These are phyloP conservation scores for Turdus rufiventris DNA, from an alignment of 2,113 vertebrate species.

Conservation along the genomic window DNA sequence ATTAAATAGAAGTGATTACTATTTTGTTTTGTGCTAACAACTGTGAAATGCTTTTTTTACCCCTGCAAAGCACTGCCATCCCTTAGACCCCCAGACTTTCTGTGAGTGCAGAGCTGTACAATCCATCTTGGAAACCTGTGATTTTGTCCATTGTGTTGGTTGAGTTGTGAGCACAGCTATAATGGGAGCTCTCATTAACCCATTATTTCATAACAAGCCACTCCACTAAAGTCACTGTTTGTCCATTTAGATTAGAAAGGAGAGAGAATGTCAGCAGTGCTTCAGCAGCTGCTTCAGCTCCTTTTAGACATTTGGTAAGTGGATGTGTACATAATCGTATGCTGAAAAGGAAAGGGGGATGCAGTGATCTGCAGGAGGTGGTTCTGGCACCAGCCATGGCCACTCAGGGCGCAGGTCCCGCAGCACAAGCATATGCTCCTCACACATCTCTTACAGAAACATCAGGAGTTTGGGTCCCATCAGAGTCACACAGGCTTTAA, in stretches of 20 bases:
- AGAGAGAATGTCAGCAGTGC: not conserved
- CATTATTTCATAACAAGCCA: not conserved
- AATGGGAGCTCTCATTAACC: not conserved
- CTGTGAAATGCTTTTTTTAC: not conserved
- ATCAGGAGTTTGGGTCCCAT: not conserved
- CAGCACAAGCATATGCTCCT: not conserved
- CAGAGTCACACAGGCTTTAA: not conserved
- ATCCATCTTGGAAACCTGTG: not conserved
- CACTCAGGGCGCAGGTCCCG: not conserved
- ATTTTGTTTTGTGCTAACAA: constrained; percentile 17
- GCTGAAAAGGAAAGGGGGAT: not conserved
- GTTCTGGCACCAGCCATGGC: not conserved
- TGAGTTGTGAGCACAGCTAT: not conserved
- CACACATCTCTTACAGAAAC: not conserved
- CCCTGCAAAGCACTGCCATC: not conserved
- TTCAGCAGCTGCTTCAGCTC: not conserved
- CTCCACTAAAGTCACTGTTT: not conserved
- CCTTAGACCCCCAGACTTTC: not conserved
- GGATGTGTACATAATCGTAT: not conserved
- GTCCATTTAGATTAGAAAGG: not conserved
- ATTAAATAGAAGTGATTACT: not conserved
- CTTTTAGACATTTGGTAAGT: not conserved
- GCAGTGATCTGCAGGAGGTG: accelerated
- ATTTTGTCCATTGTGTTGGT: not conserved
- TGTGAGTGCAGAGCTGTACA: not conserved